Evolutionary conservation across 2,888 invertebrate species (phyloP).

Genomic region (Selenia dentaria): DNA sequence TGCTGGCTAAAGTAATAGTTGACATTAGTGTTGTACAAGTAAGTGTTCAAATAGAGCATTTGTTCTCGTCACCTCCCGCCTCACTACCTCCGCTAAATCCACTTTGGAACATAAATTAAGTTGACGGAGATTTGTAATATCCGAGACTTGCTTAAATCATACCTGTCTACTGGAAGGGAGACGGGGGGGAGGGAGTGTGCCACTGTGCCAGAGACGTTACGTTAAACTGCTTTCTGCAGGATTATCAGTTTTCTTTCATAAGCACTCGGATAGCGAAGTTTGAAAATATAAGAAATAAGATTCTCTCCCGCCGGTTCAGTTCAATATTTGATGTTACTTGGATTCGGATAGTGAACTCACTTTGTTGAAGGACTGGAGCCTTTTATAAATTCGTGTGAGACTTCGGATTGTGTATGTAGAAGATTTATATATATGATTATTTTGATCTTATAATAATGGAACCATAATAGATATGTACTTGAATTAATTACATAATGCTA

Average conservation of each 20-base stretch:
- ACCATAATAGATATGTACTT: too few relatives aligned
- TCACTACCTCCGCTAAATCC: slow-evolving; percentile 20
- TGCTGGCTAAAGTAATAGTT: slow-evolving; percentile 7
- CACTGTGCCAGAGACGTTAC: slow-evolving; percentile 9
- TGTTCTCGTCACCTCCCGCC: slow-evolving; percentile 13
- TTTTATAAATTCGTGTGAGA: too few relatives aligned
- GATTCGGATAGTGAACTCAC: too few relatives aligned
- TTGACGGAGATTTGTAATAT: slow-evolving; percentile 35
- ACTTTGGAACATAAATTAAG: slow-evolving; percentile 31
- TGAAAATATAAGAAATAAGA: neutral
- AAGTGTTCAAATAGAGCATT: slow-evolving; percentile 20
- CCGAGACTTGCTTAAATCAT: slow-evolving; percentile 29
- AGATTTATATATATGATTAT: too few relatives aligned
- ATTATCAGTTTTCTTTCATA: slow-evolving; percentile 17
- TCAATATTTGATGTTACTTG: neutral
- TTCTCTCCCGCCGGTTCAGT: neutral
- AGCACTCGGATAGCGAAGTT: neutral
- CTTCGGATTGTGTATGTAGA: too few relatives aligned
- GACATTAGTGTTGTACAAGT: slow-evolving; percentile 7
- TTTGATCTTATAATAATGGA: too few relatives aligned
- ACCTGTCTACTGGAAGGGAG: slow-evolving; percentile 21
- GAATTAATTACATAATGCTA: too few relatives aligned
- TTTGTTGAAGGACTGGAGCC: too few relatives aligned
- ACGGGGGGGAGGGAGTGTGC: neutral
- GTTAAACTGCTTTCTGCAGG: slow-evolving; percentile 12